phyloP scores from a whole-genome alignment of 2,888 invertebrate genomes.

The Erannis defoliaria region DNA sequence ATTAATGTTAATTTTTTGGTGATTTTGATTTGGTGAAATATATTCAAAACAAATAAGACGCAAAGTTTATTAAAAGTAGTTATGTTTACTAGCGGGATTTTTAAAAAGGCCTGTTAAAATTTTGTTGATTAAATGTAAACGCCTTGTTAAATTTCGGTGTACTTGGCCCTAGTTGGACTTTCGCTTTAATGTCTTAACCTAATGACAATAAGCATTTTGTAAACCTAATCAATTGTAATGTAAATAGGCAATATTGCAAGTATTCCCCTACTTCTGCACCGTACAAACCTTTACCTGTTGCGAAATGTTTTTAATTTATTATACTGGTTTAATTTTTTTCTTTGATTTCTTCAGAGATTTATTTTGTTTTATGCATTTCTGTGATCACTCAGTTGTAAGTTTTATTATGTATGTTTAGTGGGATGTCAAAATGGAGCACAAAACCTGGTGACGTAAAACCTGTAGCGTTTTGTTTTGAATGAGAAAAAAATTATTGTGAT shows the following conservation, averaged over 20 bases:
- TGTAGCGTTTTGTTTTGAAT: conserved; percentile 34
- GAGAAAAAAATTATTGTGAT: conserved; percentile 25
- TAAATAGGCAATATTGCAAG: conserved; percentile 56
- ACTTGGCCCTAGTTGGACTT: conserved; percentile 14
- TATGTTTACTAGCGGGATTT: too few relatives aligned
- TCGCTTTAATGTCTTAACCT: conserved; percentile 49
- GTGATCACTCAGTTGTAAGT: conserved; percentile 77
- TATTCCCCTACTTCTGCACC: conserved; percentile 52
- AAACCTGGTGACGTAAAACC: conserved; percentile 54
- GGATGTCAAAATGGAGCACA: conserved; percentile 65
- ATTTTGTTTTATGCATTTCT: conserved; percentile 81
- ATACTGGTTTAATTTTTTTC: conserved; percentile 56
- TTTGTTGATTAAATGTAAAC: conserved; percentile 16
- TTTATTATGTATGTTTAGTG: conserved; percentile 65
- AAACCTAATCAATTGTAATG: conserved; percentile 65
- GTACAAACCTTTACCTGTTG: conserved; percentile 61
- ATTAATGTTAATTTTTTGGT: too few relatives aligned
- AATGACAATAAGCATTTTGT: conserved; percentile 80
- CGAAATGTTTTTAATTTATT: conserved; percentile 60
- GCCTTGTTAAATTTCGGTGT: conserved; percentile 6
- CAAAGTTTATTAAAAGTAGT: too few relatives aligned
- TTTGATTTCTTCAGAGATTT: conserved; percentile 66
- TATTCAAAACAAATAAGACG: too few relatives aligned
- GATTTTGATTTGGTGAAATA: too few relatives aligned
- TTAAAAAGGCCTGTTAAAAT: too few relatives aligned